Percentiles rank a stretch among this genome's conserved stretches.
These are phyloP conservation scores for Melangyna quadrimaculata DNA, from an alignment of 2,888 invertebrate species.

Conservation along the genomic window DNA sequence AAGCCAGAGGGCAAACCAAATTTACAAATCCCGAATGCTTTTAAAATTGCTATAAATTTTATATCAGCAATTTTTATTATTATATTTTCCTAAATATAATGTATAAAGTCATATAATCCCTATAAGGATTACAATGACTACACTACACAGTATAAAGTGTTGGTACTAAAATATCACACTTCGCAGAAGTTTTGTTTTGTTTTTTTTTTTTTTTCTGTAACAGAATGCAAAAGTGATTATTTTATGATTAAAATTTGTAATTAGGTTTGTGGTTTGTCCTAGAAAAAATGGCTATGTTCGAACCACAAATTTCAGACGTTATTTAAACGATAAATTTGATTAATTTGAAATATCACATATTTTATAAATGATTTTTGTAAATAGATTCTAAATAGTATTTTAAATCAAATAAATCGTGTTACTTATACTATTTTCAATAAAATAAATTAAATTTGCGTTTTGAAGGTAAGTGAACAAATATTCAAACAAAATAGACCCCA, in stretches of 20 bases:
- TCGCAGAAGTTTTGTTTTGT: neutral
- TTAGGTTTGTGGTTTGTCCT: neutral
- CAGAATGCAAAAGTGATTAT: neutral
- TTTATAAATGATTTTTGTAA: neutral
- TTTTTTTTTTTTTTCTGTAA: neutral
- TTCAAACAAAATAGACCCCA: too few relatives aligned
- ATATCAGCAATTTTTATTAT: slow-evolving; percentile 39
- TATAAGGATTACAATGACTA: neutral
- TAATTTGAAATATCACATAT: neutral
- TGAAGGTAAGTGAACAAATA: too few relatives aligned
- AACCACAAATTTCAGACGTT: neutral
- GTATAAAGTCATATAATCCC: neutral
- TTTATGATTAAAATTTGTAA: neutral
- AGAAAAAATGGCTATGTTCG: neutral
- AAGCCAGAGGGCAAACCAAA: slow-evolving; percentile 20
- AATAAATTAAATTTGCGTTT: too few relatives aligned
- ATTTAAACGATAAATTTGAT: neutral
- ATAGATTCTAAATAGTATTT: neutral
- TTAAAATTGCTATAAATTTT: slow-evolving; percentile 47
- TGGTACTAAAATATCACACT: neutral
- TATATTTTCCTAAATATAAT: slow-evolving; percentile 14
- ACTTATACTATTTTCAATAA: neutral
- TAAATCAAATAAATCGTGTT: neutral
- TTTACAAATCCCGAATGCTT: slow-evolving; percentile 53
- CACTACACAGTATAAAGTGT: neutral